These are phyloP conservation scores for Chrosomus eos DNA, from an alignment of 2,797 vertebrate genomes.

Conservation along the genomic window DNA sequence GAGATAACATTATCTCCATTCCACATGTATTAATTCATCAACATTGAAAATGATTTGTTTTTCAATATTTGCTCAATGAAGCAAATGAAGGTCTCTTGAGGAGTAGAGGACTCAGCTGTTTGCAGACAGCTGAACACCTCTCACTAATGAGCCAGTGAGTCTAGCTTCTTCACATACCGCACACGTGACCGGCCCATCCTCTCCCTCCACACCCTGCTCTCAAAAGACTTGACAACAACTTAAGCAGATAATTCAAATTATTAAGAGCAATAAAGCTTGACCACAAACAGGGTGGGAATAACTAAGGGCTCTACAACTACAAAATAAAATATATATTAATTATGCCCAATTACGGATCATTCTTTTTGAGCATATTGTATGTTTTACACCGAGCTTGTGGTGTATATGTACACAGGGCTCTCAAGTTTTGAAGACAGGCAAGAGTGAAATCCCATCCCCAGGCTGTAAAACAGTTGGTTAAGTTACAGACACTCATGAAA, in stretches of 20 bases:
- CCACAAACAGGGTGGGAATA: conserved; percentile 15
- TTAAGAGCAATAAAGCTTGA: conserved; percentile 8
- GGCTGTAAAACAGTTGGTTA: no score
- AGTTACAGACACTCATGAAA: no score
- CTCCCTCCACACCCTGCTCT: conserved; percentile 38
- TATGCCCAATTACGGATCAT: background rate
- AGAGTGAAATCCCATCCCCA: no score
- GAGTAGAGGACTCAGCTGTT: conserved; percentile 69
- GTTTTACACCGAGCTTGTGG: background rate
- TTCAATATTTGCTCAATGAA: background rate
- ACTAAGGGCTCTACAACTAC: background rate
- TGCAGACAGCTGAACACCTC: conserved; percentile 76
- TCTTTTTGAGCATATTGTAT: background rate
- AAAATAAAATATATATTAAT: background rate
- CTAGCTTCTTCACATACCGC: conserved; percentile 75
- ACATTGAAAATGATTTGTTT: background rate
- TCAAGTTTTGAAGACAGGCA: no score
- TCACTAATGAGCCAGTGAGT: conserved; percentile 70
- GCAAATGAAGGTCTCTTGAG: conserved; percentile 1
- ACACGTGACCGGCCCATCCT: conserved; percentile 48
- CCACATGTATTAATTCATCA: background rate
- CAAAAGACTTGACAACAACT: conserved; percentile 4
- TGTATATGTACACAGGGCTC: background rate
- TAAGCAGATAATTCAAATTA: conserved; percentile 8
- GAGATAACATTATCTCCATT: background rate